A percentile compares a stretch with the other conserved stretches of the same genome.
Evolutionary conservation across 2,113 vertebrate genomes (phyloP).

Genomic region (Dromaius novaehollandiae): DNA sequence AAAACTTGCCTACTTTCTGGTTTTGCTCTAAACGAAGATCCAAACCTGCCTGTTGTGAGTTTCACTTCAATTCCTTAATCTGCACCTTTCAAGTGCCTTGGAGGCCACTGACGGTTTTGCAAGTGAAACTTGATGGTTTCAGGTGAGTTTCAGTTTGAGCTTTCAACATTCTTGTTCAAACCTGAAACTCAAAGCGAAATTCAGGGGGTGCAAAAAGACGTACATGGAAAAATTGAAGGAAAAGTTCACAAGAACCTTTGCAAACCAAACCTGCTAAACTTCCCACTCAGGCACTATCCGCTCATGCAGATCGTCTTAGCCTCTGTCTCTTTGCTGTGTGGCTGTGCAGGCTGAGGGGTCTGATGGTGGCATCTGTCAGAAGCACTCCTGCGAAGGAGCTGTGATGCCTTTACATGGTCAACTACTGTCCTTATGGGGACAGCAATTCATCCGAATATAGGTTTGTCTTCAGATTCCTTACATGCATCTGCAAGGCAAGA

Average conservation of each 20-base stretch:
- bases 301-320: background rate
- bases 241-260: background rate
- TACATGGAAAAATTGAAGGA: background rate
- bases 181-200: slow-evolving; percentile 19
- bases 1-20: background rate
- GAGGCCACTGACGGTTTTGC: background rate
- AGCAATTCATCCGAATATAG: background rate
- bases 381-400: background rate
- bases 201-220: background rate
- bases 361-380: background rate
- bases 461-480: background rate
- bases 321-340: background rate
- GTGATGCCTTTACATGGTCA: background rate
- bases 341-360: background rate
- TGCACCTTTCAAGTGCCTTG: background rate
- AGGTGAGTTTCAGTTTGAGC: background rate
- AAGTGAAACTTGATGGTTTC: background rate
- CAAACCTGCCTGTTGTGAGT: background rate
- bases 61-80: slow-evolving; percentile 12
- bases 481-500: background rate
- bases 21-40: background rate
- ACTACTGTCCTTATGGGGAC: background rate
- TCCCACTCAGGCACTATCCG: background rate
- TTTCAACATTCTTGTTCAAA: slow-evolving; percentile 22
- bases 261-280: background rate